Evolutionary conservation across 1,140 invertebrate species (phyloP), one percentile per base, ranked within the genome.

Genomic region (Tachypleus tridentatus): DNA sequence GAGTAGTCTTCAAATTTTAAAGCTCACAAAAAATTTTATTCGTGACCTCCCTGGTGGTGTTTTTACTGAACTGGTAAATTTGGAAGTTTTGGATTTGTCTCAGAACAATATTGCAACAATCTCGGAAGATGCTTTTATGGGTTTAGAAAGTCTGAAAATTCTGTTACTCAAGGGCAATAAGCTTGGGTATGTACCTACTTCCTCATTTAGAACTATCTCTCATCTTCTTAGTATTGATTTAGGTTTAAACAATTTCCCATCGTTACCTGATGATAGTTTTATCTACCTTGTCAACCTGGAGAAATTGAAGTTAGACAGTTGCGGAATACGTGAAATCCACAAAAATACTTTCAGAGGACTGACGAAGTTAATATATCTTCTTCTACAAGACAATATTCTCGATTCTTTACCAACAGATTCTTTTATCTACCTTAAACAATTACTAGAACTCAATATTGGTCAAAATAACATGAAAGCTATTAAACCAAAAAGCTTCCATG

Each of bases 91-190:
- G 8, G 91, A 95, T 77, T 79, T 96, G 8, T 89, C 89, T 2
- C 83, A 89, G 73, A 96, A 96, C 74, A 83, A 87, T 67, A 89
- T 95, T 72, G 84, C 85, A 8, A 82, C 82, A 70, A 85, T 95
- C 9, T 87, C 91, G 71, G 81, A 84, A 0, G 82, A 82, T 63
- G 87, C 91, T 3, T 91, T 95, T 72, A 82, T 84, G 58, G 89
- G 88, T 3, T 75, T 95, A 11, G 77, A 80, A 0, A 83, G 85
- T 3, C 80, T 95, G 50, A 78, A 88, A 60, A 86, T 88, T 0
- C 77, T 96, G 0, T 87, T 88, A 72, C 77, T 95, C 57, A 88
- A 92, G 70, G 88, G 93, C 73, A 96, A 95, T 76, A 85, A 87
- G 61, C 77, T 94, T 52, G 85, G 81, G 66, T 77, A 82, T 11